Base-by-base conservation (phyloP, 2,888 invertebrate species). In the Eristalinus sepulchralis region DNA sequence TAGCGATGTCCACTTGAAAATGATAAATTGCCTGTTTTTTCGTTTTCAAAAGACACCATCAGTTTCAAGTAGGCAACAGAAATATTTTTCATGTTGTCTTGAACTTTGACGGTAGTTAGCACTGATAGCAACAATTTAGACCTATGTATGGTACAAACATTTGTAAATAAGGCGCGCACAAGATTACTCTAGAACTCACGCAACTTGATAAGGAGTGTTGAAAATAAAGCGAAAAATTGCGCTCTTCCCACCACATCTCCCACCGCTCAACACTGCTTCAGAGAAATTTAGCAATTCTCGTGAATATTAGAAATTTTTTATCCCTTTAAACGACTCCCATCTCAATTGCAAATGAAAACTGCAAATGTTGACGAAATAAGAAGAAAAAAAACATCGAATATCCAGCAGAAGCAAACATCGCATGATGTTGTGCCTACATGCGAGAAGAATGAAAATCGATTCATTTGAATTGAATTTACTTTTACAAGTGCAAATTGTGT, bases 401-500 rank as follows among this genome's bases (percentile, higher is more conserved):
- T 10, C 11, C 53, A 34, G 59, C 27, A 72, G 70, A 78, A 24
- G 70, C 70, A 27, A 27, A 27, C 27, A 27, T 27, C 27, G 27
- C 27, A 27, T 27, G 27, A 27, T 27, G 5, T 27, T 27, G 2
- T 27, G 5, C 27, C 27, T 27, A 27, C 2, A 64, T 57, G 55
- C 27, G 47, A 31, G 57, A 31, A 66, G 55, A 5, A 13, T 53
- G 47, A 62, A 62, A 27, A 27, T 3, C 27, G 47, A 70, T 55
- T 63, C 70, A 47, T 27, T 36, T 55, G 27, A 63, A 70, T 36
- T 36, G 33, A 24, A 31, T 47, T 60, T 59, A 64, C 27, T 53
- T 60, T 47, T 47, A 59, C 31, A 59, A 70, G 73, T 83, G 78
- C 68, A 17, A 83, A 83, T 68, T 72, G 83, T 83, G 83, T 64